Evolutionary conservation across 2,113 vertebrate species (phyloP).

Genomic region (Zosterops japonicus): DNA sequence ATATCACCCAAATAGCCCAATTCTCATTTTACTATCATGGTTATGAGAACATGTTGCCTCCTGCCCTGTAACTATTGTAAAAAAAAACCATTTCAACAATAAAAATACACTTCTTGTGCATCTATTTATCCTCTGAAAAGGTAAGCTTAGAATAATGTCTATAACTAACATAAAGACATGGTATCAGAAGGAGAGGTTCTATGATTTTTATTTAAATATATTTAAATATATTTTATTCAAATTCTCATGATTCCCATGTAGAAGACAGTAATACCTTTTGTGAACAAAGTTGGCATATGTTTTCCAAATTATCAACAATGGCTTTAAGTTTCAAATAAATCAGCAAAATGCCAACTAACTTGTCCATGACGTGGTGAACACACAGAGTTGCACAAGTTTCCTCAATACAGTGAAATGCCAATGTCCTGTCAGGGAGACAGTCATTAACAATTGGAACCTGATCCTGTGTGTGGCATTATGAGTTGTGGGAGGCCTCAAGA

Average conservation of each 20-base stretch:
- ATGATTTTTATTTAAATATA: neutral
- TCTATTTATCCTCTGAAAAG: neutral
- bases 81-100: neutral
- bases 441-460: accelerated
- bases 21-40: neutral
- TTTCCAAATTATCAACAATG: neutral
- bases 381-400: neutral
- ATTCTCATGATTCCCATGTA: neutral
- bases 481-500: neutral
- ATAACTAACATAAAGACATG: neutral
- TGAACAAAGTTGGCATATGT: neutral
- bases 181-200: neutral
- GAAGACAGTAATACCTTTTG: neutral
- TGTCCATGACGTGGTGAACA: neutral
- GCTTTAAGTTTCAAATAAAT: neutral
- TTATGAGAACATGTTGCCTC: neutral
- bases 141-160: neutral
- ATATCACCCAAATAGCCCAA: neutral
- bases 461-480: neutral
- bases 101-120: neutral
- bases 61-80: neutral
- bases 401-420: neutral
- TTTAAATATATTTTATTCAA: neutral
- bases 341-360: neutral
- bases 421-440: neutral